Conservation (phyloP, 2,797 vertebrate species). For the Moxostoma hubbsi region DNA sequence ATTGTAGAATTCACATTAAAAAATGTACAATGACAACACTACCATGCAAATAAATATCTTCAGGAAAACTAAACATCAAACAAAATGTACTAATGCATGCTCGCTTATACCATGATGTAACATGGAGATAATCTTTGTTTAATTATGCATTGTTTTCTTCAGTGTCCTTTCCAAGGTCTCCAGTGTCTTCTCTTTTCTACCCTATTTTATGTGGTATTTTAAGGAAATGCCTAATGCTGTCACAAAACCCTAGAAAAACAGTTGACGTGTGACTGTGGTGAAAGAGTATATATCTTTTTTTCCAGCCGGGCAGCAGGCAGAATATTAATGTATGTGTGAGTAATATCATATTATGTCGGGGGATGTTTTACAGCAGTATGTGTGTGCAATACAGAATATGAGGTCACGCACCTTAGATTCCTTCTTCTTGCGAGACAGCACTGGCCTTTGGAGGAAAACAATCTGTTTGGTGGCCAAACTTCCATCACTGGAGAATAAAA, state of each 20-base stretch:
- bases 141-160: slow-evolving; percentile 42
- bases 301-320: slow-evolving; percentile 30
- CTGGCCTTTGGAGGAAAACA: slow-evolving; percentile 96
- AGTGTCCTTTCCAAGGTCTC: background rate
- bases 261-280: slow-evolving; percentile 15
- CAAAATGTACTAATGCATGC: background rate
- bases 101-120: slow-evolving; percentile 28
- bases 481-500: slow-evolving; percentile 81
- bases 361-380: background rate
- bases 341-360: slow-evolving; percentile 33
- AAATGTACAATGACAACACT: background rate
- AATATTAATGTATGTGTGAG: slow-evolving; percentile 53
- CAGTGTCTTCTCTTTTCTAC: slow-evolving; percentile 11
- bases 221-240: slow-evolving; percentile 30
- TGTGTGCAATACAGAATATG: slow-evolving; percentile 45
- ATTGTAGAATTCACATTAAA: background rate
- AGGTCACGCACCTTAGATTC: slow-evolving; percentile 88
- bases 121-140: no score
- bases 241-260: slow-evolving; percentile 22
- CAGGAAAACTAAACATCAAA: slow-evolving; percentile 42
- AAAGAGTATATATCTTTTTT: slow-evolving; percentile 15
- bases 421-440: slow-evolving; percentile 89
- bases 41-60: slow-evolving; percentile 4
- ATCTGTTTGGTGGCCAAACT: slow-evolving; percentile 96
- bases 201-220: slow-evolving; percentile 28